These are phyloP conservation scores for Ptilodon capucinus DNA, from an alignment of 2,888 invertebrate species.

Conservation along the genomic window DNA sequence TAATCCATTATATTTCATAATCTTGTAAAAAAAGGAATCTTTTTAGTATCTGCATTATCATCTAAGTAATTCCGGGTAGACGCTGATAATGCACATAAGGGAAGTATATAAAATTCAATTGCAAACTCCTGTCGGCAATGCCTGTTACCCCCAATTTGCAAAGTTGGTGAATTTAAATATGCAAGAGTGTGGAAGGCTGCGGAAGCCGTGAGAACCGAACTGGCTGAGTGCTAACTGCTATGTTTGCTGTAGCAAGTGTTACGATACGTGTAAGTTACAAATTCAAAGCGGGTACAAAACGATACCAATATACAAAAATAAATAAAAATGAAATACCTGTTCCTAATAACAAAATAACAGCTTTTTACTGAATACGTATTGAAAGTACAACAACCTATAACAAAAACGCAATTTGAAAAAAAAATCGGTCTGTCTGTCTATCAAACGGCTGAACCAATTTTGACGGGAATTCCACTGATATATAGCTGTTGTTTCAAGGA, in stretches of 20 bases:
- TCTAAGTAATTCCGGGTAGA: neutral
- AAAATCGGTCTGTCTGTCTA: no score
- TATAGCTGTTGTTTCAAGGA: no score
- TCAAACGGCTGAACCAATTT: no score
- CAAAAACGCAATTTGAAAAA: no score
- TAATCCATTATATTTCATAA: no score
- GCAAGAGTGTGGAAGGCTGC: constrained; percentile 45
- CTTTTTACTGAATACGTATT: no score
- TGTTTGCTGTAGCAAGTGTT: constrained; percentile 7
- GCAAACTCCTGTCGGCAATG: constrained; percentile 24
- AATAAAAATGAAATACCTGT: no score
- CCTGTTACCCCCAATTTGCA: constrained; percentile 45
- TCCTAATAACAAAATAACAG: no score
- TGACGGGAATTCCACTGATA: no score
- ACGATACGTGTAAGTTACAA: neutral
- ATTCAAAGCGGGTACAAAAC: neutral
- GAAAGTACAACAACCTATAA: no score
- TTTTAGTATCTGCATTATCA: neutral
- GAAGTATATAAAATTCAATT: constrained; percentile 29
- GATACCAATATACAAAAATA: no score
- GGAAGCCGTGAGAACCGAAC: constrained; percentile 19
- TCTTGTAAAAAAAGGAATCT: no score
- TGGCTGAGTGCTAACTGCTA: constrained; percentile 17
- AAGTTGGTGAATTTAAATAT: constrained; percentile 60
- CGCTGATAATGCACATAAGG: constrained; percentile 9